Base-by-base conservation (phyloP, 2,797 vertebrate genomes). In the Bryconaethiops microstoma region DNA sequence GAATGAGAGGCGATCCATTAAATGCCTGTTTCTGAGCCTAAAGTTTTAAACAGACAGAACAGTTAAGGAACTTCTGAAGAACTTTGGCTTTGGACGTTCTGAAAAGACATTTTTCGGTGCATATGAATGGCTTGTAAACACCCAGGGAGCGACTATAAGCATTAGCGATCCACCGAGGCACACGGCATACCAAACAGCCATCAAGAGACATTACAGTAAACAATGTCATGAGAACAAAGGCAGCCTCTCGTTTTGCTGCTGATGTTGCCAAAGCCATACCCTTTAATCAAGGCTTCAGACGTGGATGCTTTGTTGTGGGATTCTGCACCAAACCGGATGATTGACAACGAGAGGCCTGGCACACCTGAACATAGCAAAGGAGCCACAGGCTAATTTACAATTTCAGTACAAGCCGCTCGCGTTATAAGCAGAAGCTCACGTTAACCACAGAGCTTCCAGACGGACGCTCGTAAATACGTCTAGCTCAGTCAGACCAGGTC, bases 151-250 rank as follows among this genome's bases (percentile, higher is more conserved):
- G 23, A 39, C 69, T 57, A 57, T 9, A 19, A 59, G 59, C 42
- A 72, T 70, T 17, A 42, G 63, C 62, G 29, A 9, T 81, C 59
- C 50, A 50, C 5, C 35, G 59, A 69, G 55, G 25, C 23, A 48
- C 23, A 48, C 42, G 52, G 68, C 76, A 78, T 73, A 65, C 39
- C 78, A 67, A 60, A 82, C 57, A 64, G 54, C 50, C 81, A 29
- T 77, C 65, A 70, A 25, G 25, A 23, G 74, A 67, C 48, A 16
- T 67, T 64, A 73, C 10, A 63, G 48, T 74, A 82, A 82, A 80
- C 60, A 84, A 45, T 21, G 74, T 69, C 35, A 75, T 9, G 10
- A 81, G 79, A 86, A 86, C 82, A 86, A 79, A 70, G 70, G 60
- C 13, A 19, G 35, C 63, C 55, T 29, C 35, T 48, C 54, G 74